Evolutionary conservation across 2,888 invertebrate species (phyloP).

Genomic region (Acronicta leporina): DNA sequence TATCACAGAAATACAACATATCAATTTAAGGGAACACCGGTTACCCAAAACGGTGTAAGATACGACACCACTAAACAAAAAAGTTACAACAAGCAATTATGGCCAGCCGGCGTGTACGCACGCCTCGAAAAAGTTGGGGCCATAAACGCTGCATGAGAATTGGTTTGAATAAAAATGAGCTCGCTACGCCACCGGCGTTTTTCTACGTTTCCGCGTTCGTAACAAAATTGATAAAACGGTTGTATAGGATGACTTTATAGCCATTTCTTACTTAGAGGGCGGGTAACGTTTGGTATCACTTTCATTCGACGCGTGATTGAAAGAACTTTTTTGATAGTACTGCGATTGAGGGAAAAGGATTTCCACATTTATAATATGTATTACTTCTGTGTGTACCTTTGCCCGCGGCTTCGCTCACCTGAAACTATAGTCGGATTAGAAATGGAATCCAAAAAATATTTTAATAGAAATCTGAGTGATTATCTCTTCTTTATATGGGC

Average conservation of each 20-base stretch:
- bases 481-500: no score
- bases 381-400: no score
- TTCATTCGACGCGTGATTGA: conserved; percentile 18
- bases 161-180: conserved; percentile 69
- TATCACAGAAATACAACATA: conserved; percentile 44
- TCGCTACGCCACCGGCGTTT: conserved; percentile 36
- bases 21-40: conserved; percentile 48
- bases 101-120: conserved; percentile 46
- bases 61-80: conserved; percentile 52
- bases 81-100: conserved; percentile 64
- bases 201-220: conserved; percentile 39
- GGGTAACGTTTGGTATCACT: conserved; percentile 13
- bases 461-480: no score
- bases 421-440: no score
- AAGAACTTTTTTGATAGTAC: conserved; percentile 14
- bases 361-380: conserved; percentile 5
- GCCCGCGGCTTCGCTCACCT: no score
- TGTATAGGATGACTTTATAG: conserved; percentile 29
- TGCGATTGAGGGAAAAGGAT: conserved; percentile 8
- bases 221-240: conserved; percentile 56
- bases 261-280: conserved; percentile 23
- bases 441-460: no score
- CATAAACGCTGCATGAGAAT: conserved; percentile 70
- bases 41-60: conserved; percentile 40
- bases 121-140: conserved; percentile 59